Evolutionary conservation across 2,797 vertebrate species (phyloP), one percentile per base, ranked within the genome.

Genomic region (Otus scops): DNA sequence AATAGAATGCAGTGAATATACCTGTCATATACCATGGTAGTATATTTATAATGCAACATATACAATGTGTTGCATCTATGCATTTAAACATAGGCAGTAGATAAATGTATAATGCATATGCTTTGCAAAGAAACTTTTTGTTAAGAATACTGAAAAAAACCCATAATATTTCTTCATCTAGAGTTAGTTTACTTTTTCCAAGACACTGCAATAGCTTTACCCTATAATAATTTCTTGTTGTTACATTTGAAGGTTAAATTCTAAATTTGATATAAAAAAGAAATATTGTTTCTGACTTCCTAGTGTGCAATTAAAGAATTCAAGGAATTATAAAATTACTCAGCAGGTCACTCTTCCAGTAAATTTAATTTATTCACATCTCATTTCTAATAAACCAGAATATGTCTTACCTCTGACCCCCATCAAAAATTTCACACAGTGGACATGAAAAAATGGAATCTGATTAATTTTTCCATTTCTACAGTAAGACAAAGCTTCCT

Each of bases 251-350:
- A 95, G 45, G 18, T 75, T 24, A 90, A 84, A 6, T 83, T 61
- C 73, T 82, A 77, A 82, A 85, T 96, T 82, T 70, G 73, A 90
- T 60, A 94, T 32, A 7, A 92, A 93, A 92, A 76, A 94, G 56
- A 95, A 80, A 54, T 38, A 83, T 56, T 2, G 7, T 94, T 92
- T 86, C 70, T 95, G 82, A 50, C 39, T 84, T 94, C 60, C 27
- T 83, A 61, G 23, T 30, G 54, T 87, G 83, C 64, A 93, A 61
- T 80, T 95, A 96, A 96, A 95, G 54, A 70, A 91, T 85, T 89
- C 78, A 78, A 60, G 61, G 45, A 48, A 91, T 76, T 80, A 93
- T 26, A 30, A 90, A 96, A 96, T 83, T 83, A 57, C 34, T 50
- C 71, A 47, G 39, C 65, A 88, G 75, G 83, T 74, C 18, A 19